A percentile compares a stretch with the other conserved stretches of the same genome.
Evolutionary conservation across 2,888 invertebrate genomes (phyloP).

Genomic region (Drosophila lacicola): DNA sequence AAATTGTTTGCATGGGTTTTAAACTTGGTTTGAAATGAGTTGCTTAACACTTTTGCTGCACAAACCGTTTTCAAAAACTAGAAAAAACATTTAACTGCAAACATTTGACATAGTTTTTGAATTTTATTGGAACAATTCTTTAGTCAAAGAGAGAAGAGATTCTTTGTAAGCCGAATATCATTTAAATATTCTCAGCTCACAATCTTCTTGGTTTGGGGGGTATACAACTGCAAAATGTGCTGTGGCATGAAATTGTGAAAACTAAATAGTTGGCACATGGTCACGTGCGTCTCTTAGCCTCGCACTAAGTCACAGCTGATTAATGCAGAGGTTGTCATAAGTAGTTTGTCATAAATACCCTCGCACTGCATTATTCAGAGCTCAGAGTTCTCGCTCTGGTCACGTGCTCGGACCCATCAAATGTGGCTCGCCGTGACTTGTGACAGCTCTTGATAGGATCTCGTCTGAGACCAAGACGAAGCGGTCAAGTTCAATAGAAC

Average conservation of each 20-base stretch:
- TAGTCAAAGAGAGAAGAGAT: too few relatives aligned
- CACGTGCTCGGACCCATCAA: constrained; percentile 9
- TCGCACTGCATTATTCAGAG: constrained; percentile 3
- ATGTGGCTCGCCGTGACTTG: too few relatives aligned
- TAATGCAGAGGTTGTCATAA: constrained; percentile 31
- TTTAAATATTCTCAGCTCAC: not conserved
- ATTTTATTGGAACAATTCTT: too few relatives aligned
- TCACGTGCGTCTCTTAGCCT: constrained; percentile 37
- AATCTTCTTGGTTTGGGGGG: not conserved
- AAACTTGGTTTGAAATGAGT: too few relatives aligned
- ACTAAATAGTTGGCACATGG: constrained; percentile 10
- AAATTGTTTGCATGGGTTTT: too few relatives aligned
- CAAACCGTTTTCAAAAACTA: too few relatives aligned
- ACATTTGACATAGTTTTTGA: too few relatives aligned
- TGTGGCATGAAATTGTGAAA: constrained; percentile 8
- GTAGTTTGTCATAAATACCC: not conserved
- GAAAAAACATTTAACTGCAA: too few relatives aligned
- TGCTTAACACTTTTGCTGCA: too few relatives aligned
- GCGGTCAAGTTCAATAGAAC: constrained; percentile 12
- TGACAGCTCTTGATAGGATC: too few relatives aligned
- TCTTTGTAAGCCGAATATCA: not conserved
- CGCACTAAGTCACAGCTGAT: constrained; percentile 17
- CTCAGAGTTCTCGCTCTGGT: constrained; percentile 1
- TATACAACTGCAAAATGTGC: constrained; percentile 2
- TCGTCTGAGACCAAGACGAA: too few relatives aligned